phyloP scores from a whole-genome alignment of 92 coral and sea anemone species.

The Porites cylindrica region DNA sequence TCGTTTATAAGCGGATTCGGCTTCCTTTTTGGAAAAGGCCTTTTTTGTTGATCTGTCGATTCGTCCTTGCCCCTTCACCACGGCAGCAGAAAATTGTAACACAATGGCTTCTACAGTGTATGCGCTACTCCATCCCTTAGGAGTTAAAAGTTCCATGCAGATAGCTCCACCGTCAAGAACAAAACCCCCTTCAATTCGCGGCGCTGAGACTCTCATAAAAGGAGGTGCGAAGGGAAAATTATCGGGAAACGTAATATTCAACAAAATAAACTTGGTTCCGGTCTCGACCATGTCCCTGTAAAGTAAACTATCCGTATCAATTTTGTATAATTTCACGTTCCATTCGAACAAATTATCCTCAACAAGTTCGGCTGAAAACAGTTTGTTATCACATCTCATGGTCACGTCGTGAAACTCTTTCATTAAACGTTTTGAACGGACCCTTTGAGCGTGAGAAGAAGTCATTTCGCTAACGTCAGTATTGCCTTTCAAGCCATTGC shows the following conservation, averaged over 20 bases:
- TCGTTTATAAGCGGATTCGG: constrained; percentile 88
- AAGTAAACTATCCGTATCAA: constrained; percentile 89
- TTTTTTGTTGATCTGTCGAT: constrained; percentile 85
- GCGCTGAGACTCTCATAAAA: constrained; percentile 89
- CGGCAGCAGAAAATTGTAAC: constrained; percentile 93
- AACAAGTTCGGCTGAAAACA: constrained; percentile 91
- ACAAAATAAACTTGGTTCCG: constrained; percentile 86
- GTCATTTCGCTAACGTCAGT: constrained; percentile 78
- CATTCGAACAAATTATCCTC: constrained; percentile 90
- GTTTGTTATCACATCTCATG: constrained; percentile 75
- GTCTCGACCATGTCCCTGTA: constrained; percentile 93
- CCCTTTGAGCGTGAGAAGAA: constrained; percentile 83
- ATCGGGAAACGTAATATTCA: constrained; percentile 89
- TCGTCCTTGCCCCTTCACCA: constrained; percentile 91
- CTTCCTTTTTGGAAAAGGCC: constrained; percentile 91
- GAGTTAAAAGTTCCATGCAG: constrained; percentile 92
- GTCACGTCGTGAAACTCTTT: constrained; percentile 91
- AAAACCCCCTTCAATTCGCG: constrained; percentile 93
- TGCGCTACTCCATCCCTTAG: constrained; percentile 94
- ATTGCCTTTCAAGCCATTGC: constrained; percentile 28
- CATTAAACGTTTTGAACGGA: constrained; percentile 88
- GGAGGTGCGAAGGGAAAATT: constrained; percentile 95
- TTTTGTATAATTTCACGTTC: constrained; percentile 85
- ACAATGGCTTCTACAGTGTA: constrained; percentile 91
- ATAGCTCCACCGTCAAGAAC: constrained; percentile 93